Conservation (phyloP, 2,888 invertebrate species). For the Pilophorus perplexus region DNA sequence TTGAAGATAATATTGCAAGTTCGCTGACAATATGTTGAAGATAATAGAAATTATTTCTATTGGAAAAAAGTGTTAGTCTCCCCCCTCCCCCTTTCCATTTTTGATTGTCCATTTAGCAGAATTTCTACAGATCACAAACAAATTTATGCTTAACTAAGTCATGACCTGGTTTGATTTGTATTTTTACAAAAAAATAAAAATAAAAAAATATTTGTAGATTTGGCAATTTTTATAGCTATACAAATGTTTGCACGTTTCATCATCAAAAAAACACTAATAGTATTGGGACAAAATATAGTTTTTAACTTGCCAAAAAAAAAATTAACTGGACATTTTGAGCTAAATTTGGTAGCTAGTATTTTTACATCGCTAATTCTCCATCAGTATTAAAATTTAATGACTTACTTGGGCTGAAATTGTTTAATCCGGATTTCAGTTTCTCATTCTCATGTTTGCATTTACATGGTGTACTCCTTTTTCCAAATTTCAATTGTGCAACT, state of each 20-base stretch:
- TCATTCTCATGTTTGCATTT: neutral
- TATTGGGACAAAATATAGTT: too few species aligned
- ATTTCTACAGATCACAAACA: slow-evolving; percentile 4
- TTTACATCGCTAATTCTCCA: neutral
- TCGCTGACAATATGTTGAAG: slow-evolving; percentile 45
- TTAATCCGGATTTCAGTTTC: neutral
- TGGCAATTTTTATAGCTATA: neutral
- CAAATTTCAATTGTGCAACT: slow-evolving; percentile 2
- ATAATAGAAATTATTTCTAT: slow-evolving; percentile 29
- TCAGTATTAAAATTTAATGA: slow-evolving; percentile 35
- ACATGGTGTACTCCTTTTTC: neutral
- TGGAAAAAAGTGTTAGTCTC: too few species aligned
- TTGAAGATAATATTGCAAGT: slow-evolving; percentile 34
- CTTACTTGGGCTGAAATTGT: slow-evolving; percentile 37
- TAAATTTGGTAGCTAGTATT: slow-evolving; percentile 13
- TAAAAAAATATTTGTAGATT: slow-evolving; percentile 11
- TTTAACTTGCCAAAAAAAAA: too few species aligned
- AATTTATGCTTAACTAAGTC: slow-evolving; percentile 40
- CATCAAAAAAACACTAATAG: slow-evolving; percentile 8
- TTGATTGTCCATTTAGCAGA: slow-evolving; percentile 1
- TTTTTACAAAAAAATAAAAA: neutral
- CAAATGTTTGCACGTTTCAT: slow-evolving; percentile 2
- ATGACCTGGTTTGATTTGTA: slow-evolving; percentile 5
- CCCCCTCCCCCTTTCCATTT: slow-evolving; percentile 11
- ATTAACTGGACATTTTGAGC: too few species aligned